These are phyloP conservation scores for Drosophila murphyi DNA, from an alignment of 1,140 invertebrate genomes.

Conservation along the genomic window DNA sequence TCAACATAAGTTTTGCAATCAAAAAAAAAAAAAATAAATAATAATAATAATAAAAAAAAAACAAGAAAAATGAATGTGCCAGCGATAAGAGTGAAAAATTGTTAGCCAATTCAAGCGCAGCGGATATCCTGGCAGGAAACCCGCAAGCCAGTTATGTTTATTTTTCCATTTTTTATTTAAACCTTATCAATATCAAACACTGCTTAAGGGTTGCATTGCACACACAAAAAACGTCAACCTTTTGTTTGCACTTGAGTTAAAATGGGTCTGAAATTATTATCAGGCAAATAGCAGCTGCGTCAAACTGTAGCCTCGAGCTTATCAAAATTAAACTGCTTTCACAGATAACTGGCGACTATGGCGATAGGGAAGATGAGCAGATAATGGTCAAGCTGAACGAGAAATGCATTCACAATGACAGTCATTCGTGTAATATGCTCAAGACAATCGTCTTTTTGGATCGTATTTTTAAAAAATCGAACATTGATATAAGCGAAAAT, in stretches of 20 bases:
- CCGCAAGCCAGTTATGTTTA: background rate
- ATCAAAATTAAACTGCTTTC: background rate
- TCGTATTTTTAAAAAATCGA: constrained; percentile 90
- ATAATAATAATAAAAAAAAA: constrained; percentile 12
- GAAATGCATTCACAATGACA: constrained; percentile 90
- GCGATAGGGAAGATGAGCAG: constrained; percentile 87
- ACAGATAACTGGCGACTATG: constrained; percentile 72
- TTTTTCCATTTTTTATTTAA: background rate
- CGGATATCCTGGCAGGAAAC: constrained; percentile 10
- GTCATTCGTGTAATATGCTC: constrained; percentile 91
- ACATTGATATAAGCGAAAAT: constrained; percentile 90
- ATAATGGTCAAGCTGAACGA: constrained; percentile 89
- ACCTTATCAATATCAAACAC: constrained; percentile 16
- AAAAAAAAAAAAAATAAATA: constrained; percentile 5
- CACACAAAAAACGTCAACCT: constrained; percentile 15
- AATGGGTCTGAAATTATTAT: constrained; percentile 29
- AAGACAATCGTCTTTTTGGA: constrained; percentile 93
- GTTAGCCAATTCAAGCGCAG: constrained; percentile 10
- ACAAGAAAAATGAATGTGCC: constrained; percentile 28
- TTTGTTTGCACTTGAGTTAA: constrained; percentile 9
- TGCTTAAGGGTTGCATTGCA: background rate
- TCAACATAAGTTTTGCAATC: constrained; percentile 16
- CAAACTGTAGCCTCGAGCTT: background rate
- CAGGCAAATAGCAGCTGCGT: constrained; percentile 23
- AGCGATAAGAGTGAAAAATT: constrained; percentile 52